Evolutionary conservation across 2,888 invertebrate genomes (phyloP).

Genomic region (Yponomeuta evonymella): DNA sequence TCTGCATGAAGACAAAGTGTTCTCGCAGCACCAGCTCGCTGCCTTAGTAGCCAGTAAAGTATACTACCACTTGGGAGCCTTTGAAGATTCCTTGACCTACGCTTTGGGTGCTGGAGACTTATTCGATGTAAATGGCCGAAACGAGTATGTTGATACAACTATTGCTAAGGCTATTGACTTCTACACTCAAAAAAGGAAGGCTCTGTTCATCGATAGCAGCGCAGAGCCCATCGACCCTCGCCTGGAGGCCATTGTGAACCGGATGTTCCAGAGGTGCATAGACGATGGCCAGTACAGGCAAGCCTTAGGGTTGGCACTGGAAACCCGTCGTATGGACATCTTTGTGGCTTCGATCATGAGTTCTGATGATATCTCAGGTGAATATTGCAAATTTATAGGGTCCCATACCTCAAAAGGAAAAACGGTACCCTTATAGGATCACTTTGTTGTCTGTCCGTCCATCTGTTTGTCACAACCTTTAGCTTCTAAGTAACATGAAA

Average conservation of each 20-base stretch:
- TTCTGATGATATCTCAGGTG: constrained; percentile 89
- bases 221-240: constrained; percentile 85
- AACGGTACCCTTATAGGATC: no score
- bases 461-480: no score
- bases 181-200: constrained; percentile 91
- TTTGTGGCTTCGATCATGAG: constrained; percentile 94
- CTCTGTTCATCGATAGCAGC: constrained; percentile 81
- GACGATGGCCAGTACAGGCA: constrained; percentile 96
- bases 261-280: constrained; percentile 97
- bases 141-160: constrained; percentile 97
- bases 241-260: constrained; percentile 94
- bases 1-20: constrained; percentile 92
- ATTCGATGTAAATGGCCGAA: constrained; percentile 95
- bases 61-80: constrained; percentile 97
- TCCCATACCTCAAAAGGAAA: no score
- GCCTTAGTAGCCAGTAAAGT: constrained; percentile 99
- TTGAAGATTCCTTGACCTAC: constrained; percentile 97
- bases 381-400: not conserved
- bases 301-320: constrained; percentile 96
- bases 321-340: constrained; percentile 97
- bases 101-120: constrained; percentile 96
- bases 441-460: no score
- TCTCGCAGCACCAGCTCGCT: constrained; percentile 93
- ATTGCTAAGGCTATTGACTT: constrained; percentile 98
- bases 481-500: no score